Evolutionary conservation across 1,140 invertebrate genomes (phyloP).

Genomic region (Drosophila teissieri): DNA sequence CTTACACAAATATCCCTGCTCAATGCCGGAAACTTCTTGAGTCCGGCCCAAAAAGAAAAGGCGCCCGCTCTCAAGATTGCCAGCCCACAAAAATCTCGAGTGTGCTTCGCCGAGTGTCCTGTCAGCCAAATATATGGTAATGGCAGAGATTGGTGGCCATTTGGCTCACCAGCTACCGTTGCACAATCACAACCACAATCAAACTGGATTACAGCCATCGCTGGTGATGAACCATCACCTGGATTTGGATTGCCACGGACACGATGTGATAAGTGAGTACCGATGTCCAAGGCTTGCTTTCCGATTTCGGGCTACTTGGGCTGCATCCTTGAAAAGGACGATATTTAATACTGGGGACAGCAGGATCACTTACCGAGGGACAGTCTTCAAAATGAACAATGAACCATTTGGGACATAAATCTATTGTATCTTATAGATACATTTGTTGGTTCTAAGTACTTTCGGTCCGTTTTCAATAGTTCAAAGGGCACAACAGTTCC

Average conservation of each 20-base stretch:
- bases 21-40: slow-evolving; percentile 59
- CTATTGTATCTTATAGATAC: slow-evolving; percentile 11
- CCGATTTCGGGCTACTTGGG: not conserved
- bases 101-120: slow-evolving; percentile 66
- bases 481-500: not conserved
- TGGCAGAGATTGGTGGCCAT: slow-evolving; percentile 87
- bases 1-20: slow-evolving; percentile 57
- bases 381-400: slow-evolving; percentile 6
- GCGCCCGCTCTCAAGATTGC: slow-evolving; percentile 7
- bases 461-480: not conserved
- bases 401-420: not conserved
- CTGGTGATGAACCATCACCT: slow-evolving; percentile 87
- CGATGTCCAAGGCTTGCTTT: not conserved
- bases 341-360: slow-evolving; percentile 8
- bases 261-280: slow-evolving; percentile 84
- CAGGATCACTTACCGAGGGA: not conserved
- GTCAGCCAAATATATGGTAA: slow-evolving; percentile 86
- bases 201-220: slow-evolving; percentile 86
- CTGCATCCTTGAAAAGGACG: not conserved
- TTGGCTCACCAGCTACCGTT: slow-evolving; percentile 87
- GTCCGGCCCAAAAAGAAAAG: slow-evolving; percentile 12
- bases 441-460: slow-evolving; percentile 6
- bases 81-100: slow-evolving; percentile 33
- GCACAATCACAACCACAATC: slow-evolving; percentile 85
- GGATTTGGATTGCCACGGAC: slow-evolving; percentile 84